Base-by-base conservation (phyloP, 2,888 invertebrate genomes). In the Ophioninae sp. region DNA sequence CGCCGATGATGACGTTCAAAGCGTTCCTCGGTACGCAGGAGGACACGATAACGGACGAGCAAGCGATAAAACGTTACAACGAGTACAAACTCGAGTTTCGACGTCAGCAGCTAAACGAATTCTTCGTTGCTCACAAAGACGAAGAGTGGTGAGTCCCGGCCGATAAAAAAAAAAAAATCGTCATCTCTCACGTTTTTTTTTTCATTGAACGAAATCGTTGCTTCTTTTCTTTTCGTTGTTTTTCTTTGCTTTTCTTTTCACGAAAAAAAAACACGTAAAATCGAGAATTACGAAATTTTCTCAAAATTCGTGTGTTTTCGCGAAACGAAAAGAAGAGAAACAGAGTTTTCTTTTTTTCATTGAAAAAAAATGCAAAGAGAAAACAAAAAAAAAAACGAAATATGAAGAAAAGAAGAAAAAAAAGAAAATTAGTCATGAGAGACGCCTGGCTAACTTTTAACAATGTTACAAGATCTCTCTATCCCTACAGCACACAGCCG, bases 61-160 rank as follows among this genome's bases (percentile, higher is more conserved):
- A 99, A 92, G 98, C 99, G 2, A 96, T 99, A 86, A 96, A 96
- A 90, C 99, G 99, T 92, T 99, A 99, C 94, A 98, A 98, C 93
- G 99, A 99, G 91, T 99, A 99, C 94, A 99, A 99, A 93, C 94
- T 98, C 90, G 99, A 99, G 90, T 99, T 99, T 93, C 97, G 97
- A 90, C 95, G 98, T 76, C 98, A 98, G 92, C 99, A 99, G 93
- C 95, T 99, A 79, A 98, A 98, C 94, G 99, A 99, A 93, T 99
- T 99, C 94, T 99, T 99, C 94, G 97, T 99, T 89, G 97, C 97
- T 67, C 99, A 99, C 94, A 99, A 99, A 94, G 99, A 99, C 91
- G 99, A 99, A 93, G 99, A 99, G 96, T 99, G 99, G 99, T 99
- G 95, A 94, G 97, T 93, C 67, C n/a, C n/a, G n/a, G n/a, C n/a